Percentiles rank a stretch among this genome's conserved stretches.
Conservation (phyloP, 92 coral and sea anemone species). For the Blastomussa wellsi region DNA sequence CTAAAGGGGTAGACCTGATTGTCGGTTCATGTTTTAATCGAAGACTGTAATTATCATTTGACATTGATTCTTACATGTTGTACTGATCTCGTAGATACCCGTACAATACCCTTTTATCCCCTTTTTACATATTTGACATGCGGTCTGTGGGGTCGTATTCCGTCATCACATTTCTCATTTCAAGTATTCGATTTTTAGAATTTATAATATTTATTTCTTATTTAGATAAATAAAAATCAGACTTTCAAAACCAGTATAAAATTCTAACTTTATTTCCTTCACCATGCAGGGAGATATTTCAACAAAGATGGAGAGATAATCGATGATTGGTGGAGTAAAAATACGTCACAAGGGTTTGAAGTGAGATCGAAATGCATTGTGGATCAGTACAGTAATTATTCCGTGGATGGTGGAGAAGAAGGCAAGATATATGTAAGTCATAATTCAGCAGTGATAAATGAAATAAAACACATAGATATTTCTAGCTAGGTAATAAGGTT, state of each 20-base stretch:
- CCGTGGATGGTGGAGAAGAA: slow-evolving; percentile 59
- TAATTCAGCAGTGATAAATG: neutral
- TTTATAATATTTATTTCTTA: neutral
- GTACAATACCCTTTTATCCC: too few species aligned
- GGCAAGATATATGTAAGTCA: slow-evolving; percentile 53
- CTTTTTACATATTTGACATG: too few species aligned
- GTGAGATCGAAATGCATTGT: slow-evolving; percentile 75
- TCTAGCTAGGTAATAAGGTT: too few species aligned
- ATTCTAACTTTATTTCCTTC: neutral
- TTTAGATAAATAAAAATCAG: neutral
- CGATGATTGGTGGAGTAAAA: slow-evolving; percentile 66
- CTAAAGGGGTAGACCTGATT: neutral
- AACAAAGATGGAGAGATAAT: slow-evolving; percentile 73
- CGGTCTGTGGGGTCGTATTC: too few species aligned
- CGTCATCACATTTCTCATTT: too few species aligned
- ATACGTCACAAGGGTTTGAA: slow-evolving; percentile 63
- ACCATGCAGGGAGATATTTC: slow-evolving; percentile 70
- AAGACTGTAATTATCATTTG: too few species aligned
- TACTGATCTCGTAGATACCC: too few species aligned
- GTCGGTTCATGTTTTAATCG: neutral
- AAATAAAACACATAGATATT: neutral
- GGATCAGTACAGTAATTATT: slow-evolving; percentile 68
- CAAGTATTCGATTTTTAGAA: too few species aligned
- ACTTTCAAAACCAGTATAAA: neutral
- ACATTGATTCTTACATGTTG: too few species aligned